Conservation (phyloP, 2,888 invertebrate species). For the Lasioglossum marginatum region DNA sequence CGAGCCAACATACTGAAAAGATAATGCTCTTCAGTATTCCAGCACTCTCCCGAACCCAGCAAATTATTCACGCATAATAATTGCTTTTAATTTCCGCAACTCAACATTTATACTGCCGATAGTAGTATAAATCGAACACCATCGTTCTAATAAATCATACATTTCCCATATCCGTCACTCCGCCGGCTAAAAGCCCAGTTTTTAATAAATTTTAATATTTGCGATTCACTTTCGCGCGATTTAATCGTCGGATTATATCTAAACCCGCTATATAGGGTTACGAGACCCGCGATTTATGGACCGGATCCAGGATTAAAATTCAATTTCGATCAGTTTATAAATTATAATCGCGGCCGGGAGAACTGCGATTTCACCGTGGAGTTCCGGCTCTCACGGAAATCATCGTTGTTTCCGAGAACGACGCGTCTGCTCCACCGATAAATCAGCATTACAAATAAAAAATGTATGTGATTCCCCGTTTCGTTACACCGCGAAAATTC, state of each 20-base stretch:
- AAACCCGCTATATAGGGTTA: neutral
- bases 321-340: neutral
- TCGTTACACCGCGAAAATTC: constrained; percentile 7
- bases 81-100: neutral
- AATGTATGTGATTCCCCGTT: neutral
- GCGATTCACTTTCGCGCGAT: constrained; percentile 1
- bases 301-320: neutral
- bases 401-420: neutral
- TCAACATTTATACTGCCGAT: neutral
- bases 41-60: neutral
- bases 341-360: neutral
- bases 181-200: neutral
- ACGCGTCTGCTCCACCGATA: neutral
- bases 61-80: neutral
- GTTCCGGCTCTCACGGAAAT: neutral
- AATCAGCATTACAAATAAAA: constrained; percentile 4
- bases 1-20: neutral
- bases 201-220: neutral
- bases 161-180: neutral
- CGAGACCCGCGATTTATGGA: neutral
- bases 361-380: neutral
- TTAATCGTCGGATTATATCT: neutral
- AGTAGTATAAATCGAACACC: neutral
- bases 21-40: neutral
- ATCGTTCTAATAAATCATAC: neutral